Base-by-base conservation (phyloP, 2,888 invertebrate species). In the Acrocera orbiculus region DNA sequence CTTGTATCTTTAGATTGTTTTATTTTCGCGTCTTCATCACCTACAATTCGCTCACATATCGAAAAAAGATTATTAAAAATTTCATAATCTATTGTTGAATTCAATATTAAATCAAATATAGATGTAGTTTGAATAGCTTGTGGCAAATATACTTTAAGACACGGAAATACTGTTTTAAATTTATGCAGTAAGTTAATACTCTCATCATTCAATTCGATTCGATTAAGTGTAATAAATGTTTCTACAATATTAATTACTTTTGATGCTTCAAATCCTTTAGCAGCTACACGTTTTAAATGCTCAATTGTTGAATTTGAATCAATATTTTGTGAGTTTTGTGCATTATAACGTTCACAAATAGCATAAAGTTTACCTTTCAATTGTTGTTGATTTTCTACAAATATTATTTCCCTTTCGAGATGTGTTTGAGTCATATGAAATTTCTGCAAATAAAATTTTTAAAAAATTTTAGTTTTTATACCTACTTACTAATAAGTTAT, bases 351-450 rank as follows among this genome's bases (percentile, higher is more conserved):
- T 8, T 50, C 43, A 41, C 54, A 58, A 13, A 56, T 52, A n/a
- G 33, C 36, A 2, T 51, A 39, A 7, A 61, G 40, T 39, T 56
- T 54, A 13, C 46, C 47, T 36, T 58, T 58, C 6, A 54, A 47
- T 28, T 48, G 48, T 34, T 58, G 64, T 30, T 78, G 62, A 40
- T 73, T 70, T 52, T 76, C 71, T 15, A 74, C 72, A 51, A 76
- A 78, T 37, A 66, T 64, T n/a, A 79, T 67, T 55, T 79, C 76
- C 1, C 66, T 66, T 31, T 72, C 70, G 16, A 78, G 59, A n/a
- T n/a, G n/a, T n/a, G n/a, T n/a, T n/a, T n/a, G n/a, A n/a, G n/a
- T n/a, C n/a, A n/a, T n/a, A n/a, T n/a, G n/a, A n/a, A n/a, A n/a
- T n/a, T n/a, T n/a, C n/a, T n/a, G n/a, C n/a, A n/a, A n/a, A n/a